These are phyloP conservation scores for Helarctos malayanus DNA, from an alignment of 2,797 vertebrate genomes.

Conservation along the genomic window DNA sequence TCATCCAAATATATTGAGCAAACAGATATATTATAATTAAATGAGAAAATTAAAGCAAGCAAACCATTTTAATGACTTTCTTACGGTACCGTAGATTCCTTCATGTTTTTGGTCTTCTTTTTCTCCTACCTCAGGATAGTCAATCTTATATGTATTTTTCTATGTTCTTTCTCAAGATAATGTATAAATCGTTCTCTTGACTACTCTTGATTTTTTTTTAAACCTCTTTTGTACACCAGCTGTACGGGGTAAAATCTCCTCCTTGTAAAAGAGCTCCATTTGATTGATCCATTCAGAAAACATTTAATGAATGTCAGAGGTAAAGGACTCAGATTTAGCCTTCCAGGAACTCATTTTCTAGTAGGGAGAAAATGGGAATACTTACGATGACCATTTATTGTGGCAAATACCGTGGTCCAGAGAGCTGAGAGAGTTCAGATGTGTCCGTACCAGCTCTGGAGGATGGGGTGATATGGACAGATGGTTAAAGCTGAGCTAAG, in stretches of 20 bases:
- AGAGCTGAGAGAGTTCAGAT: not conserved
- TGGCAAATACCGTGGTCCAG: not conserved
- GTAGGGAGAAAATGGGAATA: not conserved
- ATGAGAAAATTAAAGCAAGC: conserved; percentile 16
- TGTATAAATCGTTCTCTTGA: not conserved
- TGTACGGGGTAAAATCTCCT: not conserved
- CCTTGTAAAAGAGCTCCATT: not conserved
- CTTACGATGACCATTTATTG: not conserved
- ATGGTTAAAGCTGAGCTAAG: not conserved
- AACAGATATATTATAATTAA: not conserved
- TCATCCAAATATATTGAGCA: not conserved
- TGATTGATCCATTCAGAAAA: not conserved
- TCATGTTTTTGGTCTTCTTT: not conserved
- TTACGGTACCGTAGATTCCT: not conserved
- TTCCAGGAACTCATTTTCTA: not conserved
- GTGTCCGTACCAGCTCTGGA: not conserved
- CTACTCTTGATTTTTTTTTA: not conserved
- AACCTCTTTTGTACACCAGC: not conserved
- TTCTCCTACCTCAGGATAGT: not conserved
- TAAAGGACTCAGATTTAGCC: not conserved
- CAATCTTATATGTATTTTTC: not conserved
- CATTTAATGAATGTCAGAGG: not conserved
- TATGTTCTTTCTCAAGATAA: not conserved
- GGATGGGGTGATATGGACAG: not conserved
- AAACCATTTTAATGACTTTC: not conserved